phyloP scores from a whole-genome alignment of 2,888 invertebrate species.

The Boloria selene region DNA sequence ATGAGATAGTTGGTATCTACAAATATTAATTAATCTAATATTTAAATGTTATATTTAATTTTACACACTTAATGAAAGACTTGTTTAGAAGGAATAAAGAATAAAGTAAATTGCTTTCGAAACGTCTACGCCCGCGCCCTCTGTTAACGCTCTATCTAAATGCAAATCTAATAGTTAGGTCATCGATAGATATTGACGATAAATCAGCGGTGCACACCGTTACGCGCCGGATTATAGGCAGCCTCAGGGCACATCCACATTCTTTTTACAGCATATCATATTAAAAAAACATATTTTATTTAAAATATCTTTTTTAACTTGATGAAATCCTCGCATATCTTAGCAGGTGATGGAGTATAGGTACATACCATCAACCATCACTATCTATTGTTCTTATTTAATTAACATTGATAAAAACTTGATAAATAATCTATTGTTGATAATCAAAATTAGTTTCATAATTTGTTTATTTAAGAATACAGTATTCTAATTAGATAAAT shows the following conservation, averaged over 20 bases:
- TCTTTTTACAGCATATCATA: constrained; percentile 6
- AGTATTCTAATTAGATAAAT: too few relatives aligned
- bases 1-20: too few relatives aligned
- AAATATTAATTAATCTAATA: too few relatives aligned
- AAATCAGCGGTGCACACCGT: constrained; percentile 75
- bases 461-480: too few relatives aligned
- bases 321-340: background rate
- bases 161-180: constrained; percentile 80
- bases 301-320: background rate
- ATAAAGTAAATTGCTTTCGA: constrained; percentile 65
- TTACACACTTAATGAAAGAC: background rate
- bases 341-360: too few relatives aligned
- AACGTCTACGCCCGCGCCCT: constrained; percentile 49
- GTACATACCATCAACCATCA: too few relatives aligned
- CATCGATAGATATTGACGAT: constrained; percentile 68
- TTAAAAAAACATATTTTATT: background rate
- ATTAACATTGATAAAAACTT: too few relatives aligned
- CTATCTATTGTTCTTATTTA: too few relatives aligned
- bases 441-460: too few relatives aligned
- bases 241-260: background rate
- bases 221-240: constrained; percentile 47
- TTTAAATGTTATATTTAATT: too few relatives aligned
- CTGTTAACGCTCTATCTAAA: constrained; percentile 72
- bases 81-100: constrained; percentile 68
- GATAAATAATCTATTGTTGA: too few relatives aligned